Percentiles rank a stretch among this genome's conserved stretches.
phyloP scores from a whole-genome alignment of 2,113 vertebrate species.

The Carassius gibelio region DNA sequence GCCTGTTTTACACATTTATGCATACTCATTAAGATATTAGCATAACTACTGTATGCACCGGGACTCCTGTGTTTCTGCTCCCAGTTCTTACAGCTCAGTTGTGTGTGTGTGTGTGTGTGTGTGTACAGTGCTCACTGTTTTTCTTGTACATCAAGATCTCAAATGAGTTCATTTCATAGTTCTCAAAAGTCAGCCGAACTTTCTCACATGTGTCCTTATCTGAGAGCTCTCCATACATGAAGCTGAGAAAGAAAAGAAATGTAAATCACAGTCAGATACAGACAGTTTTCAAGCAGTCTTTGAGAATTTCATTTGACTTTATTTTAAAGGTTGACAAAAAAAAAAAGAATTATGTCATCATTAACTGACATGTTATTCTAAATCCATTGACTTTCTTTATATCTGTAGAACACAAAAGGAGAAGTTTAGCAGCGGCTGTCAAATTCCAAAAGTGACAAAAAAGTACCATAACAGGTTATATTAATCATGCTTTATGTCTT shows the following conservation, averaged over 20 bases:
- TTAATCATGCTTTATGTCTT: no score
- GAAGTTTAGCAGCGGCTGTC: no score
- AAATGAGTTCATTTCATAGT: constrained; percentile 99
- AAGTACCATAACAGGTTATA: not conserved
- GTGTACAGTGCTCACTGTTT: constrained; percentile 86
- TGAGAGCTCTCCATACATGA: constrained; percentile 98
- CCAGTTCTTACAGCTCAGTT: not conserved
- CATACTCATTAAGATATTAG: constrained; percentile 67
- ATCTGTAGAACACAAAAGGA: no score
- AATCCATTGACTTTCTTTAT: not conserved
- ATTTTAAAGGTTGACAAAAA: not conserved
- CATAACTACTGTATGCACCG: constrained; percentile 60
- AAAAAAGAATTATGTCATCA: not conserved
- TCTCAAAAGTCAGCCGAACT: constrained; percentile 96
- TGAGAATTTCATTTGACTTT: not conserved
- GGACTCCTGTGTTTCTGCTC: not conserved
- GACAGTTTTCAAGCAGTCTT: no score
- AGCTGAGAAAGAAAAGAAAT: constrained; percentile 78
- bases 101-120: not conserved
- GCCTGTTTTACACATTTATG: constrained; percentile 60
- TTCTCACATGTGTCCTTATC: constrained; percentile 97
- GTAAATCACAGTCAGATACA: not conserved
- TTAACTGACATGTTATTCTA: not conserved
- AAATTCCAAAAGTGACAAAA: not conserved
- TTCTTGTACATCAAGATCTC: constrained; percentile 99